Evolutionary conservation across 2,888 invertebrate species (phyloP).

Genomic region (Tridacna crocea): DNA sequence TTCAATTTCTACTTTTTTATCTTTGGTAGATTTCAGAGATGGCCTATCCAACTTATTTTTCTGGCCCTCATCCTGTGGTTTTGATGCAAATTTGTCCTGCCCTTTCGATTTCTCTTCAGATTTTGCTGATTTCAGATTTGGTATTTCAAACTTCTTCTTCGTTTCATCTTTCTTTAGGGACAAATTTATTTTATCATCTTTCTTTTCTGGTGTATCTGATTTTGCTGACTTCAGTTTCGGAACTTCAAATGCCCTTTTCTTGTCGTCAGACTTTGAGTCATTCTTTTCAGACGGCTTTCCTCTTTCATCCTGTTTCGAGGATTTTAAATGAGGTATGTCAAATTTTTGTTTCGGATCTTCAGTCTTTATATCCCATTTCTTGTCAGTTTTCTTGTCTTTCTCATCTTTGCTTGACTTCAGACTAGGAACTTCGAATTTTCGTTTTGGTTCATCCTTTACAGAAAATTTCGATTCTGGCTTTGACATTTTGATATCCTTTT

Average conservation of each 20-base stretch:
- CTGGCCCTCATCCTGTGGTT: constrained; percentile 16
- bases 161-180: constrained; percentile 24
- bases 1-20: constrained; percentile 2
- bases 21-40: constrained; percentile 35
- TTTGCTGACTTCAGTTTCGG: constrained; percentile 39
- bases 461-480: constrained; percentile 31
- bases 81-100: constrained; percentile 29
- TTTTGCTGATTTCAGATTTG: constrained; percentile 22
- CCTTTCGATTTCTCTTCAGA: constrained; percentile 9
- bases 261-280: constrained; percentile 16
- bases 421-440: constrained; percentile 36
- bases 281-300: constrained; percentile 19
- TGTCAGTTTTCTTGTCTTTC: constrained; percentile 21
- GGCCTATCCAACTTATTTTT: constrained; percentile 28
- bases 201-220: constrained; percentile 7
- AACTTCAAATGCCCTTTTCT: constrained; percentile 38
- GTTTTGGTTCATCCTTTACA: constrained; percentile 31
- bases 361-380: background rate
- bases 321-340: constrained; percentile 35
- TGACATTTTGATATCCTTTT: constrained; percentile 23
- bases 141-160: constrained; percentile 25
- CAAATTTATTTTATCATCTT: constrained; percentile 10
- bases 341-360: constrained; percentile 21
- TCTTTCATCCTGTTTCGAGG: constrained; percentile 36
- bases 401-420: constrained; percentile 29